A percentile compares a stretch with the other conserved stretches of the same genome.
phyloP scores from a whole-genome alignment of 2,113 vertebrate genomes.

The Nibea coibor region DNA sequence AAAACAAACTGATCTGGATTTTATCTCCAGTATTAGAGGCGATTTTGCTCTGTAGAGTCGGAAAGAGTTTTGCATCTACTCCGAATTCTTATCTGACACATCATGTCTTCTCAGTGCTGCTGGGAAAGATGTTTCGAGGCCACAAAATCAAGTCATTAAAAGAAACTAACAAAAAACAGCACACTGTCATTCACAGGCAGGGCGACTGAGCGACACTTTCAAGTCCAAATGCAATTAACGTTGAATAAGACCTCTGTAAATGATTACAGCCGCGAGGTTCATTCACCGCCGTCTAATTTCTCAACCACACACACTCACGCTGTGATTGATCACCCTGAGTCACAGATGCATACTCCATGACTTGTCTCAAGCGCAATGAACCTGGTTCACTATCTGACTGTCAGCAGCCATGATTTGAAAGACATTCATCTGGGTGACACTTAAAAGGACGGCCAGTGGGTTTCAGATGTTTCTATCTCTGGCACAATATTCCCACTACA shows the following conservation, averaged over 20 bases:
- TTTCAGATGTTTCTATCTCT: conserved; percentile 38
- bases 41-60: conserved; percentile 1
- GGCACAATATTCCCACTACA: conserved; percentile 40
- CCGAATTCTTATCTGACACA: conserved; percentile 19
- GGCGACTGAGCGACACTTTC: conserved; percentile 50
- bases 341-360: conserved; percentile 30
- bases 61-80: conserved; percentile 31
- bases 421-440: conserved; percentile 46
- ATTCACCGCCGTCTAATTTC: conserved; percentile 52
- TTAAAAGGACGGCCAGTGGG: conserved; percentile 24
- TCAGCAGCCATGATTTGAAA: conserved; percentile 35
- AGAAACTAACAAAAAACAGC: conserved; percentile 45
- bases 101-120: conserved; percentile 18
- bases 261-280: conserved; percentile 55
- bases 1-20: not conserved
- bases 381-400: conserved; percentile 11
- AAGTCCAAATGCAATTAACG: conserved; percentile 69
- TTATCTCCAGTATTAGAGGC: not conserved
- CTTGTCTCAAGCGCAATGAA: conserved; percentile 26
- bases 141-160: conserved; percentile 53
- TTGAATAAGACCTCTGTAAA: conserved; percentile 42
- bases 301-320: not conserved
- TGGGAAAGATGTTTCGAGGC: conserved; percentile 23
- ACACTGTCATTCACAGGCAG: conserved; percentile 52
- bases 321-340: conserved; percentile 43